Evolutionary conservation across 2,797 vertebrate genomes (phyloP).

Genomic region (Cichlasoma orientale): DNA sequence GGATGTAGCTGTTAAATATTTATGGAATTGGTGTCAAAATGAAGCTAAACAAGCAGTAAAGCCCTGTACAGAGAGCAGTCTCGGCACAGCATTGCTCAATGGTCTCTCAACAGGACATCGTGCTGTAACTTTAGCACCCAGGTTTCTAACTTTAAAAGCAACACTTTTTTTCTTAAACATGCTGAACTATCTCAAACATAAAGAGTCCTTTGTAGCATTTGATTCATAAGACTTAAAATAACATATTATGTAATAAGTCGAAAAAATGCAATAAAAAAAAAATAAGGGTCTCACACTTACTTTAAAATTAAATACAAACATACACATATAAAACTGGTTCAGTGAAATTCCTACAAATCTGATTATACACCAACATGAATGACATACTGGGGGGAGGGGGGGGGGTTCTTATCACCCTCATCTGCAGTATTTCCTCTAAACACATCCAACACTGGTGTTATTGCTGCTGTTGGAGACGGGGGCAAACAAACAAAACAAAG

Average conservation of each 20-base stretch:
- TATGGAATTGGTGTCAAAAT: background rate
- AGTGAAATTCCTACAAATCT: slow-evolving; percentile 4
- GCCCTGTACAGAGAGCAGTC: background rate
- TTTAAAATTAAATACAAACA: background rate
- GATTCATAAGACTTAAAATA: background rate
- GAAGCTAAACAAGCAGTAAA: background rate
- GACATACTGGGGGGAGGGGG: background rate
- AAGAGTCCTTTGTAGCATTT: background rate
- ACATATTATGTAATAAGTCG: background rate
- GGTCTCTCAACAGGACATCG: slow-evolving; percentile 29
- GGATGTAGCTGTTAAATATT: background rate
- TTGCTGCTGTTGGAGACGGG: background rate
- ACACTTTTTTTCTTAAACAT: background rate
- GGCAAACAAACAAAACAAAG: background rate
- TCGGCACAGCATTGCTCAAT: background rate
- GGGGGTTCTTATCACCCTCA: slow-evolving; percentile 1
- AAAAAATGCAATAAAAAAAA: slow-evolving; percentile 10
- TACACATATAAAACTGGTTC: background rate
- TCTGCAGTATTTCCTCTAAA: slow-evolving; percentile 30
- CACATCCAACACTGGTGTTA: background rate
- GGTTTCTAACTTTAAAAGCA: slow-evolving; percentile 21
- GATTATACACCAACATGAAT: background rate
- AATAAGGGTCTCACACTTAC: background rate
- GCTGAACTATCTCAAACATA: background rate
- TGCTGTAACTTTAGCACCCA: slow-evolving; percentile 15